Base-by-base conservation (phyloP, 1,140 invertebrate species). In the Scylla paramamosain region DNA sequence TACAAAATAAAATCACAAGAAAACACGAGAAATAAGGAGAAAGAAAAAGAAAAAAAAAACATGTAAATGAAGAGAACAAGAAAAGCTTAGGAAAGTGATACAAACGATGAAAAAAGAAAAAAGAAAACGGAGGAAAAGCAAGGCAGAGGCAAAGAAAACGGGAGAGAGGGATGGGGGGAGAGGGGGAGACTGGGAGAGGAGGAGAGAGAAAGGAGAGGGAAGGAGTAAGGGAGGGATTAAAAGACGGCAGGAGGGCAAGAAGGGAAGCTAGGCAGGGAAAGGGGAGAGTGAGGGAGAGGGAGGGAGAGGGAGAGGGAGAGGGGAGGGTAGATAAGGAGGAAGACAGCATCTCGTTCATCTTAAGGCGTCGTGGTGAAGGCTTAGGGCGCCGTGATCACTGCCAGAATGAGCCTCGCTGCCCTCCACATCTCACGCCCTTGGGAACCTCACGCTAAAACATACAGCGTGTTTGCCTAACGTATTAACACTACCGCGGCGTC, bases 231-330 rank as follows among this genome's bases (percentile, higher is more conserved):
- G n/a, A 48, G 89, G 31, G 46, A 48, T 12, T 14, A 52, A 91
- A 52, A 48, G 25, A 91, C 10, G 20, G 48, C 3, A 29, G 31
- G 28, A 46, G 89, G 20, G 89, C 12, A 52, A 59, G 46, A 7
- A 32, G 25, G 45, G 45, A 46, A 46, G 45, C 31, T 31, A 46
- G 4, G 12, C 67, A 1, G 32, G 91, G 20, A 20, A 32, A 31
- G n/a, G 59, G 67, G 59, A 82, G 52, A 31, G 59, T 16, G 91
- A 82, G 29, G 46, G 91, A 82, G 52, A 91, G 28, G 29, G 52
- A 91, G 29, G 52, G 46, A 29, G 20, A 39, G 29, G 90, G 52
- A 77, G 90, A 91, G 28, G 59, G 52, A 28, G 29, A 92, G 91
- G 31, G 91, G 67, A 59, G 32, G 32, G 28, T 52, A 92, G 28